Percentiles rank a stretch among this genome's conserved stretches.
These are phyloP conservation scores for Drosophila ogumai DNA, from an alignment of 1,140 invertebrate species.

Conservation along the genomic window DNA sequence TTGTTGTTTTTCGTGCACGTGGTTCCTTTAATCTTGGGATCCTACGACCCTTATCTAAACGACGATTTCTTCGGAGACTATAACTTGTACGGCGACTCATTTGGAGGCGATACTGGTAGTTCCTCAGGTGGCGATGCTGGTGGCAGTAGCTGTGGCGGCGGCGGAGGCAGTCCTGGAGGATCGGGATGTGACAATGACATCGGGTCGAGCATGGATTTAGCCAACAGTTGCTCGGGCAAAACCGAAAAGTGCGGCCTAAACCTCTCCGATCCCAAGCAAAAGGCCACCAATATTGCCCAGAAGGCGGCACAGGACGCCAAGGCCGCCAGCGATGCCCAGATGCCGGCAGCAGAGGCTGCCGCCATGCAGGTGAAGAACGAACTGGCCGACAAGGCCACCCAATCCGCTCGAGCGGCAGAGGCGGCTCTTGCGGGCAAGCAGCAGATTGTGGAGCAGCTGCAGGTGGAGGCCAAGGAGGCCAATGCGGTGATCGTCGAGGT, in stretches of 20 bases:
- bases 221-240: neutral
- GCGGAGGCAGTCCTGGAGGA: neutral
- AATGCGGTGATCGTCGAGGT: constrained; percentile 88
- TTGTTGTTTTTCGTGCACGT: constrained; percentile 17
- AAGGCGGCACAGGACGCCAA: constrained; percentile 89
- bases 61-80: neutral
- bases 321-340: constrained; percentile 88
- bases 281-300: constrained; percentile 87
- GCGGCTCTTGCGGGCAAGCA: constrained; percentile 88
- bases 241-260: neutral
- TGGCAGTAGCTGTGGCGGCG: neutral
- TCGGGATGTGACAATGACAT: constrained; percentile 48
- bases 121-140: neutral
- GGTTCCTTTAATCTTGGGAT: constrained; percentile 24
- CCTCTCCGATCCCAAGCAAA: constrained; percentile 61
- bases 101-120: neutral
- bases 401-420: constrained; percentile 89
- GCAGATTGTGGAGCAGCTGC: constrained; percentile 87
- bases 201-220: neutral
- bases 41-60: neutral
- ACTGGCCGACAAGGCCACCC: constrained; percentile 88
- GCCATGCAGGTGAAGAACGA: constrained; percentile 89
- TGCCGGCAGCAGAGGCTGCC: constrained; percentile 88
- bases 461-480: constrained; percentile 87
- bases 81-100: constrained; percentile 18